Base-by-base conservation (phyloP, 2,797 vertebrate species). In the Tokudaia tokunoshimensis region DNA sequence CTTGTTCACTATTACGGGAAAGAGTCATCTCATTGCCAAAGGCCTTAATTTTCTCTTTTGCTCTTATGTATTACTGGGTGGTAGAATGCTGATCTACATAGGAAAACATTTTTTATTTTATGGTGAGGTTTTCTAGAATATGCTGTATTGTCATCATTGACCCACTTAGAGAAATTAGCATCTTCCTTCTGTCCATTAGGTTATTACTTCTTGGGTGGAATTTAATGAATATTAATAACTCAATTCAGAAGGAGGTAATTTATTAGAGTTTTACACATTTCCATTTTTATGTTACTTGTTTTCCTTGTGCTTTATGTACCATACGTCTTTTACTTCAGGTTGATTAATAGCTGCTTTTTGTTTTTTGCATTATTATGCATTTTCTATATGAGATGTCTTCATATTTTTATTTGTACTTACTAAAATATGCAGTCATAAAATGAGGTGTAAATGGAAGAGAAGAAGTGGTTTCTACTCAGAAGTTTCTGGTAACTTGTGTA, bases 201-300 rank as follows among this genome's bases (percentile, higher is more conserved):
- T 96, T 97, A 95, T 96, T 97, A 83, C 83, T 96, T 96, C 89
- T 86, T 95, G 50, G 87, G 41, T 97, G 52, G 85, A 97, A 95
- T 95, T 89, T 97, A 97, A 97, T 98, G 97, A 98, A 95, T 98
- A 94, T 97, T 97, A 96, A 97, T 95, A 96, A 94, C 89, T 92
- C 81, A 79, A 34, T 93, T 96, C 92, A 92, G 84, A 47, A 95
- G 89, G 75, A 93, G 75, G 22, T 96, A 88, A 97, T 97, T 97
- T 96, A 97, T 97, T 95, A 96, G 85, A 57, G 37, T 96, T 94
- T 94, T 80, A 4, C 80, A 41, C 91, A 94, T 97, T 96, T 97
- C 80, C 90, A 92, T 97, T 97, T 98, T 97, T 96, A 94, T 91
- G 76, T 92, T 95, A 72, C 74, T 92, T 91, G 87, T 96, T 94